These are phyloP conservation scores for Marmota flaviventris DNA, from an alignment of 2,113 vertebrate species.

Conservation along the genomic window DNA sequence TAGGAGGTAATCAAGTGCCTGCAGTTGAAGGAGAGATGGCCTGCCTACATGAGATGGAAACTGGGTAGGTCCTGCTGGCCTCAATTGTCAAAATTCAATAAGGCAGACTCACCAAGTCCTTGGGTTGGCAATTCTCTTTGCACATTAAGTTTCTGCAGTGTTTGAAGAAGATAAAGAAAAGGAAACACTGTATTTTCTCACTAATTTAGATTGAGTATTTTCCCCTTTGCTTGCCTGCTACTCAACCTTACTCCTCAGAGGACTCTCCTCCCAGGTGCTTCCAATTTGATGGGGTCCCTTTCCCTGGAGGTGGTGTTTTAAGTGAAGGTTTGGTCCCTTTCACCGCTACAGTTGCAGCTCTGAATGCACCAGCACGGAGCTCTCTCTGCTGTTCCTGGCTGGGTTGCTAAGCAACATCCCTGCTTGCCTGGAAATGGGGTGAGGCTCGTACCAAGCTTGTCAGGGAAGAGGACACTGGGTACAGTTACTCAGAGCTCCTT, in stretches of 20 bases:
- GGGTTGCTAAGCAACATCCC: conserved; percentile 60
- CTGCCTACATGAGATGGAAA: neutral
- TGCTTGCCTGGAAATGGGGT: conserved; percentile 31
- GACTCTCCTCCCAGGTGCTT: neutral
- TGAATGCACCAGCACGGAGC: fast-evolving
- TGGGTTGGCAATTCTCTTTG: neutral
- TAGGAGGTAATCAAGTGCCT: neutral
- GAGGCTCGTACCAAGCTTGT: neutral
- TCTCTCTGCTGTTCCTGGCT: neutral
- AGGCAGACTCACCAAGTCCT: neutral
- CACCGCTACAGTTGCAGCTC: conserved; percentile 13
- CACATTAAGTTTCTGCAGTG: neutral
- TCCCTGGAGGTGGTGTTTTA: neutral
- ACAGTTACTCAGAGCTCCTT: neutral
- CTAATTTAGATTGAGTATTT: conserved; percentile 25
- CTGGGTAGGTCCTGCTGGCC: conserved; percentile 24
- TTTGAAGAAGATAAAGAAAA: neutral
- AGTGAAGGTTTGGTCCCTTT: conserved; percentile 1
- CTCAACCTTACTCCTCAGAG: neutral
- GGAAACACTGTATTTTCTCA: neutral
- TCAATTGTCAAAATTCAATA: conserved; percentile 41
- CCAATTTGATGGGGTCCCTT: neutral
- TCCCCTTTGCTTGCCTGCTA: neutral
- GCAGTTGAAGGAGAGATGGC: conserved; percentile 5
- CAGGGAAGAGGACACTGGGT: neutral